Evolutionary conservation across 2,888 invertebrate genomes (phyloP).

Genomic region (Apocheima hispidaria): DNA sequence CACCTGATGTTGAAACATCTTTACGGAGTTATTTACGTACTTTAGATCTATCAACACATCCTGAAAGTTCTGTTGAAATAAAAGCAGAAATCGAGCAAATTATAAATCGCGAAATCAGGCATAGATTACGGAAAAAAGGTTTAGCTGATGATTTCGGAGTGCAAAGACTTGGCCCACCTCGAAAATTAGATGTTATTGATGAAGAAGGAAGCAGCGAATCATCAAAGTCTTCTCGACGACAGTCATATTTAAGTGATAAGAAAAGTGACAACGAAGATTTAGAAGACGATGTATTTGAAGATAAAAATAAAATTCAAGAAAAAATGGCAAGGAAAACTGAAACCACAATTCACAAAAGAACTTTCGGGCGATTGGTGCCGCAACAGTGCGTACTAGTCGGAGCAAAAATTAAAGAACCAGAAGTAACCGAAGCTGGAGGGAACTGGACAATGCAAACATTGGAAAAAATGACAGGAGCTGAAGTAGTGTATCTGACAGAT

Average conservation of each 20-base stretch:
- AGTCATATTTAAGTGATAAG: constrained; percentile 81
- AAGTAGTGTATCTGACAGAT: constrained; percentile 89
- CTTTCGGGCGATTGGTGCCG: constrained; percentile 69
- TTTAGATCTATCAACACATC: constrained; percentile 83
- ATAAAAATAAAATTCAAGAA: constrained; percentile 58
- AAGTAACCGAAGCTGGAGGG: constrained; percentile 86
- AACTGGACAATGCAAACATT: constrained; percentile 82
- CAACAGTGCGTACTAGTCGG: constrained; percentile 87
- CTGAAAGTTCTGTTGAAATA: constrained; percentile 75
- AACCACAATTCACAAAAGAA: constrained; percentile 61
- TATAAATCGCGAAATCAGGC: constrained; percentile 76
- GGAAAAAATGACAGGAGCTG: constrained; percentile 86
- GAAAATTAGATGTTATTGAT: constrained; percentile 91
- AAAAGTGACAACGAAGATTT: constrained; percentile 79
- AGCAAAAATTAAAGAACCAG: constrained; percentile 86
- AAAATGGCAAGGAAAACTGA: constrained; percentile 52
- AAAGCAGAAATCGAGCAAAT: constrained; percentile 79
- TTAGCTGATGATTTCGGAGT: constrained; percentile 69
- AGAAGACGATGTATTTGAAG: constrained; percentile 82
- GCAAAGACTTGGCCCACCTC: constrained; percentile 86
- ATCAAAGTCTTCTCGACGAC: constrained; percentile 85
- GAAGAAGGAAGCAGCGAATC: constrained; percentile 91
- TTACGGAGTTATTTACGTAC: constrained; percentile 84
- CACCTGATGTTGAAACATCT: constrained; percentile 85
- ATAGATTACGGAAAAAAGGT: constrained; percentile 73